phyloP scores from a whole-genome alignment of 1,140 invertebrate genomes.

The Ceratina japonica region DNA sequence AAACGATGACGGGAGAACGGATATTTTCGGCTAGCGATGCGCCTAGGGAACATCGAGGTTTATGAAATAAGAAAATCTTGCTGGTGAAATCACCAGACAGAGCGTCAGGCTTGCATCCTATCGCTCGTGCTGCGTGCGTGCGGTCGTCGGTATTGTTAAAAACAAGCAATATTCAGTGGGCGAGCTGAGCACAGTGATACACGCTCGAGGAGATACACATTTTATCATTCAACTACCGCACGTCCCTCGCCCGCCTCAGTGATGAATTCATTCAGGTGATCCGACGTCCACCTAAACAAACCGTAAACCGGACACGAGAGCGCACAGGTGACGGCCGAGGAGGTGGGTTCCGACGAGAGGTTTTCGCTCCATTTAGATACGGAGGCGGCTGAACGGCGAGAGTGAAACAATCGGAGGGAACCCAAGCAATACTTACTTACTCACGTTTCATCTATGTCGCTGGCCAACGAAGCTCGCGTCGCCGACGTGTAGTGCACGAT shows the following conservation, averaged over 20 bases:
- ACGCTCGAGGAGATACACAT: constrained; percentile 21
- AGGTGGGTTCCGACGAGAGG: background rate
- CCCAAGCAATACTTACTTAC: background rate
- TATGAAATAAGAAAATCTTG: background rate
- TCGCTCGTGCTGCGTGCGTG: too few species aligned
- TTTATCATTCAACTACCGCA: constrained; percentile 41
- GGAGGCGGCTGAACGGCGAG: constrained; percentile 2
- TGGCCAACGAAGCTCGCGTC: constrained; percentile 24
- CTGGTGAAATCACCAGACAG: constrained; percentile 28
- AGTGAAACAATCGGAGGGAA: constrained; percentile 37
- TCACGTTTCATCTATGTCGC: constrained; percentile 7
- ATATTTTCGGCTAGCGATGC: too few species aligned
- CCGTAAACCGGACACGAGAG: background rate
- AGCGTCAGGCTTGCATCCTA: constrained; percentile 21
- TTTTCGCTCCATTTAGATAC: constrained; percentile 15
- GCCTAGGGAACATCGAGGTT: constrained; percentile 16
- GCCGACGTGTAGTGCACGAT: constrained; percentile 24
- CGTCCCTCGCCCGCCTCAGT: constrained; percentile 27
- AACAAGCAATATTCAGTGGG: constrained; percentile 44
- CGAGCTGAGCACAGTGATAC: constrained; percentile 16
- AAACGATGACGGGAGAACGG: too few species aligned
- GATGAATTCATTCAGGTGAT: constrained; percentile 48
- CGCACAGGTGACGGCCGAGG: background rate
- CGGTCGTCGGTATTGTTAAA: constrained; percentile 28
- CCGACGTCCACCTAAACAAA: constrained; percentile 40